Percentiles rank a stretch among this genome's conserved stretches.
Evolutionary conservation across 2,113 vertebrate species (phyloP).

Genomic region (Odontophorus gujanensis): DNA sequence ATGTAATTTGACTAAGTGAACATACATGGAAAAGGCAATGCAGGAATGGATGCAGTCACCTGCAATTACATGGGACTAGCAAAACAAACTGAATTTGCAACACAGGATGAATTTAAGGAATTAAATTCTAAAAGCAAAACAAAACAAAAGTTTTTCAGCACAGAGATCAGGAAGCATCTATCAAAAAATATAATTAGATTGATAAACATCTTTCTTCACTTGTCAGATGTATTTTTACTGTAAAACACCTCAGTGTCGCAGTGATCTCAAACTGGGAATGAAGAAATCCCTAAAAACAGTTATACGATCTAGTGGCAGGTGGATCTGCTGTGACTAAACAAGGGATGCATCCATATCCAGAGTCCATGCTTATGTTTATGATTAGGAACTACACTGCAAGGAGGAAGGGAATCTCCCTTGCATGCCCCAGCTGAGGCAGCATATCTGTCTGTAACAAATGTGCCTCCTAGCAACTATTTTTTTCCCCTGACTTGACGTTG

Average conservation of each 20-base stretch:
- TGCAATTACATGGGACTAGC: neutral
- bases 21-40: neutral
- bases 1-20: neutral
- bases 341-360: neutral
- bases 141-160: neutral
- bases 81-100: neutral
- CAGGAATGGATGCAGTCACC: neutral
- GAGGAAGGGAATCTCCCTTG: neutral
- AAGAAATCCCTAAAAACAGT: neutral
- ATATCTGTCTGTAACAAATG: neutral
- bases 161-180: neutral
- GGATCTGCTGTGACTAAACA: neutral
- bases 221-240: neutral
- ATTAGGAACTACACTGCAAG: neutral
- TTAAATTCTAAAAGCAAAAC: neutral
- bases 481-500: neutral
- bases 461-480: neutral
- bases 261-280: neutral
- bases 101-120: neutral
- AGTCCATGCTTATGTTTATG: neutral
- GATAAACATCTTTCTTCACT: neutral
- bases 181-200: neutral
- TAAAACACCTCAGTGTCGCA: neutral
- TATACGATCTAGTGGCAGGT: neutral
- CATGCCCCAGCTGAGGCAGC: neutral